phyloP scores from a whole-genome alignment of 2,797 vertebrate genomes.

The Iguana delicatissima region DNA sequence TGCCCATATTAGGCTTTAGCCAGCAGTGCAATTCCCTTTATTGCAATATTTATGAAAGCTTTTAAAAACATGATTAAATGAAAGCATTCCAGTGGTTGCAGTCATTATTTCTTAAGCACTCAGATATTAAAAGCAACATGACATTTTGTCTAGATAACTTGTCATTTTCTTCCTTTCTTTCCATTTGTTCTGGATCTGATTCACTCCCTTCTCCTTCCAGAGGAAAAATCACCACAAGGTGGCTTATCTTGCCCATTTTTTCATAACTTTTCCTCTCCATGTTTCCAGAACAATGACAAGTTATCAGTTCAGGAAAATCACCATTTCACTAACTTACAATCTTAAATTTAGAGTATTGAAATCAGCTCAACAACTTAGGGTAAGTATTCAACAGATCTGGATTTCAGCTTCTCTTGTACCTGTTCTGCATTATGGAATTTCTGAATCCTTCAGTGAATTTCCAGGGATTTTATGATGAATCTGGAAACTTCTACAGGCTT shows the following conservation, averaged over 20 bases:
- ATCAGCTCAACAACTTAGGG: not conserved
- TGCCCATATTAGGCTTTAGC: slow-evolving; percentile 72
- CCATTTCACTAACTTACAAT: not conserved
- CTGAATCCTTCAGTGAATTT: not conserved
- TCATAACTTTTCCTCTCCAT: too few species aligned
- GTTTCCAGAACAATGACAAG: not conserved
- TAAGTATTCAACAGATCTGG: not conserved
- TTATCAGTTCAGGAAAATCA: not conserved
- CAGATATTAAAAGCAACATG: slow-evolving; percentile 48
- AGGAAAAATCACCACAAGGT: not conserved
- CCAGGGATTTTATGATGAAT: not conserved
- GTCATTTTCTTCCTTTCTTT: not conserved
- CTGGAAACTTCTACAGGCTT: not conserved
- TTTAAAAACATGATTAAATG: slow-evolving; percentile 72
- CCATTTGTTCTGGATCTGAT: not conserved
- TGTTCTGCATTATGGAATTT: not conserved
- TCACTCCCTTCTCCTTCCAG: not conserved
- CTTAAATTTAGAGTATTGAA: not conserved
- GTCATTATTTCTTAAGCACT: slow-evolving; percentile 71
- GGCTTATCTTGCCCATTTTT: not conserved
- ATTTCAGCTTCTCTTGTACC: not conserved
- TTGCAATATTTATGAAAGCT: slow-evolving; percentile 79
- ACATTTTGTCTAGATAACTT: slow-evolving; percentile 33
- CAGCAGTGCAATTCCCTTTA: slow-evolving; percentile 78
- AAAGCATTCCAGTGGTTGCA: slow-evolving; percentile 65